Percentiles rank a stretch among this genome's conserved stretches.
phyloP scores from a whole-genome alignment of 2,113 vertebrate species.

The Cyrtonyx montezumae region DNA sequence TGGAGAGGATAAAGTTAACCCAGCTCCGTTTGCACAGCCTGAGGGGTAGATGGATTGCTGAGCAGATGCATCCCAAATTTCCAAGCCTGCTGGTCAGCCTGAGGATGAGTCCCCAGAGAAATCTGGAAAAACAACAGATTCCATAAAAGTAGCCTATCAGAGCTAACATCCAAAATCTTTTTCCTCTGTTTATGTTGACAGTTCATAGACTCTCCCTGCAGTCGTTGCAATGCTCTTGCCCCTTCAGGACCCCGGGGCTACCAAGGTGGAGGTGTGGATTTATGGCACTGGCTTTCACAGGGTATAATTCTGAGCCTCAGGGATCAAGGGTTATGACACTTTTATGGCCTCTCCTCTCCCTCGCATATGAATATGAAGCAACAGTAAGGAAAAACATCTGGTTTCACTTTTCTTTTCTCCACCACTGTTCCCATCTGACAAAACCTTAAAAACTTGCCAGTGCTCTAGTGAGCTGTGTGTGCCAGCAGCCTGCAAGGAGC shows the following conservation, averaged over 20 bases:
- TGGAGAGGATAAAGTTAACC: constrained; percentile 42
- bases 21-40: not conserved
- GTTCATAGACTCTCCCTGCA: not conserved
- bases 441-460: constrained; percentile 70
- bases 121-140: constrained; percentile 45
- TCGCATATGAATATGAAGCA: constrained; percentile 65
- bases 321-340: constrained; percentile 76
- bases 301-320: constrained; percentile 61
- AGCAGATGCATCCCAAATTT: constrained; percentile 40
- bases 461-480: constrained; percentile 13
- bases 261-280: constrained; percentile 46
- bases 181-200: constrained; percentile 18
- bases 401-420: constrained; percentile 79
- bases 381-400: constrained; percentile 79
- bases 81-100: constrained; percentile 13
- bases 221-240: not conserved
- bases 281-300: constrained; percentile 59
- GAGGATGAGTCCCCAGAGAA: constrained; percentile 30
- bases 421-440: constrained; percentile 76
- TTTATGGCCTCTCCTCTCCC: constrained; percentile 72
- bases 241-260: constrained; percentile 29
- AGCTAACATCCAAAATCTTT: constrained; percentile 27
- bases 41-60: not conserved
- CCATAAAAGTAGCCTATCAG: constrained; percentile 15
- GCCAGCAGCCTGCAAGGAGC: constrained; percentile 27